Conservation (phyloP, 2,113 vertebrate genomes). For the Procavia capensis region DNA sequence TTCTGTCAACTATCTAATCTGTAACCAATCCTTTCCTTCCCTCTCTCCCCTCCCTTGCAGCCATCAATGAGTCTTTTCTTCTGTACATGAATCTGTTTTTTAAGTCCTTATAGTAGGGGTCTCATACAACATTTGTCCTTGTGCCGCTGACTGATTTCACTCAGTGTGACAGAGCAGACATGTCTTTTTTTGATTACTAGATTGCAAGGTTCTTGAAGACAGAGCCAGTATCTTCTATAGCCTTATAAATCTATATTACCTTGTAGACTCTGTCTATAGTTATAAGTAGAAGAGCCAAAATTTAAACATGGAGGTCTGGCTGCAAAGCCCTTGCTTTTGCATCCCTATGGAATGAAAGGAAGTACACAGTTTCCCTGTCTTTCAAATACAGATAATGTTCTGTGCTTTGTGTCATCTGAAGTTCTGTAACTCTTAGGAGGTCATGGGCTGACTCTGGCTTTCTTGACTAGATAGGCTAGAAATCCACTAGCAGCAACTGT, state of each 20-base stretch:
- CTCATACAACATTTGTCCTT: no score
- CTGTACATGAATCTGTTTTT: no score
- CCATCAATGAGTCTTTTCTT: no score
- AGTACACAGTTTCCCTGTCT: background rate
- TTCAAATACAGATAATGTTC: conserved; percentile 16
- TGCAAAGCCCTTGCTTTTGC: background rate
- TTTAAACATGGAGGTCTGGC: background rate
- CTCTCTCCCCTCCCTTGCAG: no score
- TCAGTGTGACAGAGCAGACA: no score
- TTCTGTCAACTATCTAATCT: no score
- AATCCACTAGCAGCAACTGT: background rate
- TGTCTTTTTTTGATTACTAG: background rate
- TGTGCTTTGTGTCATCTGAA: conserved; percentile 38
- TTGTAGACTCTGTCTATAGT: background rate
- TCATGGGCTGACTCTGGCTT: background rate
- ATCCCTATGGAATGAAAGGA: background rate
- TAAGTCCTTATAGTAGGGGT: no score
- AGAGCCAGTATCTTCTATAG: background rate
- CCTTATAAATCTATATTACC: background rate
- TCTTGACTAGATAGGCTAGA: conserved; percentile 14
- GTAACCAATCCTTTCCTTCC: no score
- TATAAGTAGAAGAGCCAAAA: background rate
- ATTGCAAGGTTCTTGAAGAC: conserved; percentile 20
- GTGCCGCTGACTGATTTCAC: no score
- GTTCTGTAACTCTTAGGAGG: background rate